Evolutionary conservation across 2,797 vertebrate genomes (phyloP).

Genomic region (Oreochromis mossambicus): DNA sequence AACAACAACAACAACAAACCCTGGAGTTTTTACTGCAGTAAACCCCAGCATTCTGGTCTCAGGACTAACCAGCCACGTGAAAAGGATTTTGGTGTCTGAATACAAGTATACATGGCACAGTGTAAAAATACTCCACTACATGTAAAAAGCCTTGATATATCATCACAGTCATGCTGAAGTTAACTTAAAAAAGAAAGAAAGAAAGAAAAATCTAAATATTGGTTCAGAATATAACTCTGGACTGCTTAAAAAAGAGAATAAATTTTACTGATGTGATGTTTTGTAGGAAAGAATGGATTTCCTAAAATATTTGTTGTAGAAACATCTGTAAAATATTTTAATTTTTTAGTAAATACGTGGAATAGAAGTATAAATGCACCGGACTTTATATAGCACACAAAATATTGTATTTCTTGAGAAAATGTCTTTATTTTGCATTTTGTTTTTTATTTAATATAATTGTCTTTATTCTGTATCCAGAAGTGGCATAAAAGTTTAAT

Average conservation of each 20-base stretch:
- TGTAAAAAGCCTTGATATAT: not conserved
- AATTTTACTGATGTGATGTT: not conserved
- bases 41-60: not conserved
- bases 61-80: not conserved
- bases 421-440: not conserved
- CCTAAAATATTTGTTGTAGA: not conserved
- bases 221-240: not conserved
- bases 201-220: not conserved
- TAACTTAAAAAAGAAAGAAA: not conserved
- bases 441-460: not conserved
- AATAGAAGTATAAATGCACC: not conserved
- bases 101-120: not conserved
- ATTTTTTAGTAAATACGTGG: not conserved
- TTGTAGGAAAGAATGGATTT: not conserved
- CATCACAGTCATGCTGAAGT: not conserved
- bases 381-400: not conserved
- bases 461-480: not conserved
- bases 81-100: not conserved
- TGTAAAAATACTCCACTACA: not conserved
- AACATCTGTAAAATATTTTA: not conserved
- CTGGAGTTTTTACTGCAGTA: not conserved
- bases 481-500: not conserved
- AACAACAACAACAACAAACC: too few relatives aligned
- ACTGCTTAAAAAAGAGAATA: not conserved
- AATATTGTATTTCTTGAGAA: not conserved